Evolutionary conservation across 1,140 invertebrate species (phyloP), one percentile per base, ranked within the genome.

Genomic region (Trinorchestia longiramus): DNA sequence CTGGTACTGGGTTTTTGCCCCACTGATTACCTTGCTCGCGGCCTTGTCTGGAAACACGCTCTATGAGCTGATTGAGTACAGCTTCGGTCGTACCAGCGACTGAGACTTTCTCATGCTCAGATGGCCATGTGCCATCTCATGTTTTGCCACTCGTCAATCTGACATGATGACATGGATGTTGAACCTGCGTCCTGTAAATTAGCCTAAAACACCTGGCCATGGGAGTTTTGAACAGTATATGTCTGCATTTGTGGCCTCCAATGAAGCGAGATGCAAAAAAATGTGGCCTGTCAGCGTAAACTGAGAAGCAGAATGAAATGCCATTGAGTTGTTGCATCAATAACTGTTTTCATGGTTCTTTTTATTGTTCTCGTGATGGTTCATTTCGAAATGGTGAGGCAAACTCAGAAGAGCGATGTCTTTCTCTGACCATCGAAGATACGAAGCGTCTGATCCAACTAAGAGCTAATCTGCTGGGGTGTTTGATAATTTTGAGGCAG

Each of bases 1-100:
- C 36, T 97, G 97, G 92, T 97, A 97, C 95, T 97, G 96, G 96
- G 97, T 97, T 28, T 97, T 97, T 96, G 97, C 97, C 95, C 97
- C 97, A 17, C 97, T 97, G 19, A 97, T 97, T 97, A 96, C 97
- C 43, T 96, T 97, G 15, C 96, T 97, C 23, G 91, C 97, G 40
- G 97, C 97, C 23, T 96, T 97, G 23, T 97, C 97, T 77, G 95
- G 91, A 43, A 97, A 97, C 96, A 97, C 97, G 23, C 94, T 97
- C 53, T 95, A 92, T 77, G 96, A 97, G 95, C 95, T 97, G 45
- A 77, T 97, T 40, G 44, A 94, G 40, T 44, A 43, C 92, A 94
- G 44, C 41, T 90, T 90, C 88, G 88, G 88, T 15, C 88, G 11
- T 0, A 90, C 4, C 88, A 90, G 88, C 41, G 88, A 90, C 43